Base-by-base conservation (phyloP, 2,888 invertebrate species). In the Marronus borbonicus region DNA sequence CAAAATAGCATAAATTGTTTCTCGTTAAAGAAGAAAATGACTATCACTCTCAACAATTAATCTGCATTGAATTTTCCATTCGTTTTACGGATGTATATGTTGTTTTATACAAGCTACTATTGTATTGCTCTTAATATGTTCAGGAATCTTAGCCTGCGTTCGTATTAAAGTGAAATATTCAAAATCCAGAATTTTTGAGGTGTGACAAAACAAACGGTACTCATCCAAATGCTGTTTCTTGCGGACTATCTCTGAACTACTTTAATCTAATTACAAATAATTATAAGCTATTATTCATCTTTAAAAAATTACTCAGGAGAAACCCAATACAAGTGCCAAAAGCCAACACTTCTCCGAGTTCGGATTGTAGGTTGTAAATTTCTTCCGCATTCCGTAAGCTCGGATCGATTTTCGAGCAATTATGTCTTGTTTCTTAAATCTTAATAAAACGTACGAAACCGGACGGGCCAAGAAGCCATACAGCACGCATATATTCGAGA, bases 351-450 rank as follows among this genome's bases (percentile, higher is more conserved):
- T 44, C 55, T 20, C 55, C 17, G 20, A 58, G 55, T 20, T 58
- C 1, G 10, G 52, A 20, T 58, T 58, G 7, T 20, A 58, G 55
- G 55, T 24, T 28, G 14, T 2, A 3, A 62, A 28, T 28, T 62
- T 62, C 24, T 62, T 62, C 62, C 62, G 62, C 62, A 31, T 62
- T 62, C 62, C 62, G 60, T 1, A n/a, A 36, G 20, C 17, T 58
- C 55, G 14, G 31, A 28, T 24, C 28, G 14, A 62, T 31, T 62
- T 31, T 62, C 31, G 24, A 7, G 10, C 62, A 62, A 62, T 62
- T 62, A 62, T 31, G 62, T 31, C 12, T 31, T 1, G 17, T 20
- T 10, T 62, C 14, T 62, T 62, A 62, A 31, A 28, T 28, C 28
- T 62, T 14, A 62, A 62, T 62, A 31, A 62, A 62, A 8, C 12